Evolutionary conservation across 2,113 vertebrate species (phyloP).

Genomic region (Aspidoscelis tigris): DNA sequence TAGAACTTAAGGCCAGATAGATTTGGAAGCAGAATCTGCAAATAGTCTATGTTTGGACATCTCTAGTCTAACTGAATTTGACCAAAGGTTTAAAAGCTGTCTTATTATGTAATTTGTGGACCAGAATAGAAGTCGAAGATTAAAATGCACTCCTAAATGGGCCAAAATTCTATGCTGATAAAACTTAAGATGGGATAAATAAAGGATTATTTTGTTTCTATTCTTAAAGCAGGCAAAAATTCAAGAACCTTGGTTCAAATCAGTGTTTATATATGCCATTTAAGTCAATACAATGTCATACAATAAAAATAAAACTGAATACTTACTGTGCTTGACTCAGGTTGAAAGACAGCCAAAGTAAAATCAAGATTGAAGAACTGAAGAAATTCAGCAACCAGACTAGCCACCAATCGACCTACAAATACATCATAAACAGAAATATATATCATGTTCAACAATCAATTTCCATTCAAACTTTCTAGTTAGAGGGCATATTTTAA

Average conservation of each 20-base stretch:
- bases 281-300: neutral
- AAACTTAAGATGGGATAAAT: too few species aligned
- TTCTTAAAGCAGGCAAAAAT: neutral
- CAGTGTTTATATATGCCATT: neutral
- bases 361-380: conserved; percentile 95
- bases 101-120: neutral
- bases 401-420: conserved; percentile 87
- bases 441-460: too few species aligned
- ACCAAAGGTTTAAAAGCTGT: neutral
- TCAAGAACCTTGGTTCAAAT: neutral
- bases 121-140: neutral
- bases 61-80: too few species aligned
- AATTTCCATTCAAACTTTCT: neutral
- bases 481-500: neutral
- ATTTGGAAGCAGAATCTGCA: too few species aligned
- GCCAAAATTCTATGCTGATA: neutral
- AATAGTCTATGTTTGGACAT: too few species aligned
- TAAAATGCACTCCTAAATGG: neutral
- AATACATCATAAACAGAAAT: conserved; percentile 8
- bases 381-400: conserved; percentile 92
- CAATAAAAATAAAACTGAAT: conserved; percentile 36
- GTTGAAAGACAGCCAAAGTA: conserved; percentile 92
- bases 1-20: too few species aligned
- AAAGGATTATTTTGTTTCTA: too few species aligned
- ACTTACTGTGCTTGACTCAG: conserved; percentile 91